Base-by-base conservation (phyloP, 2,797 vertebrate genomes). In the Martes flavigula region DNA sequence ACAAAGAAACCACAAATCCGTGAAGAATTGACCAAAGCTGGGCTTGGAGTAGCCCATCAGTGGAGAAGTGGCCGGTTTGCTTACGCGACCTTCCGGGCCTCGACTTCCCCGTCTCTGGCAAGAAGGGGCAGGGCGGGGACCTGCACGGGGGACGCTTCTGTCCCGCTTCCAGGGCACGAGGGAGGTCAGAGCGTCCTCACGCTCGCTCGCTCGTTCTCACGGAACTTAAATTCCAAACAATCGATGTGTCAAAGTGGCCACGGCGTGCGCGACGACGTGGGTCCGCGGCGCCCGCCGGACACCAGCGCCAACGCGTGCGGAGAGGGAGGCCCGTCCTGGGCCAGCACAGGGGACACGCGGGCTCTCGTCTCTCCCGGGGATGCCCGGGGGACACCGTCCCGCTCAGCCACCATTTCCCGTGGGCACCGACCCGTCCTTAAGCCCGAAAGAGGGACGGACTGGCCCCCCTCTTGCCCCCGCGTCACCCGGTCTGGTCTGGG, bases 261-360 rank as follows among this genome's bases (percentile, higher is more conserved):
- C 12, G 48, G 48, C 72, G 0, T 32, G 72, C 18, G 43, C 43
- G 7, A 18, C 0, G 43, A 4, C 5, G 72, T 3, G 14, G 72
- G 30, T 30, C 25, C 2, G 15, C 72, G 15, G 43, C 2, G 72
- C 27, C 72, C 17, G 14, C 43, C 7, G 1, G 72, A 75, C 72
- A 18, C 3, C 30, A 46, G 25, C 14, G 4, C 40, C 30, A 15
- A 15, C 25, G 6, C 40, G 0, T 15, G 25, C 3, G 6, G 35
- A 10, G 40, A 14, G 1, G 25, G 40, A 17, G 13, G 13, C 12
- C 40, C 25, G 13, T 27, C 72, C 72, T 0, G 13, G 27, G 40
- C 40, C 40, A 5, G 40, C 25, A 6, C 35, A 46, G 72, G 43
- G 40, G 15, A 14, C 25, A 1, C 72, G 15, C 72, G 3, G 13